phyloP scores from a whole-genome alignment of 2,888 invertebrate species.

The Eristalinus aeneus region DNA sequence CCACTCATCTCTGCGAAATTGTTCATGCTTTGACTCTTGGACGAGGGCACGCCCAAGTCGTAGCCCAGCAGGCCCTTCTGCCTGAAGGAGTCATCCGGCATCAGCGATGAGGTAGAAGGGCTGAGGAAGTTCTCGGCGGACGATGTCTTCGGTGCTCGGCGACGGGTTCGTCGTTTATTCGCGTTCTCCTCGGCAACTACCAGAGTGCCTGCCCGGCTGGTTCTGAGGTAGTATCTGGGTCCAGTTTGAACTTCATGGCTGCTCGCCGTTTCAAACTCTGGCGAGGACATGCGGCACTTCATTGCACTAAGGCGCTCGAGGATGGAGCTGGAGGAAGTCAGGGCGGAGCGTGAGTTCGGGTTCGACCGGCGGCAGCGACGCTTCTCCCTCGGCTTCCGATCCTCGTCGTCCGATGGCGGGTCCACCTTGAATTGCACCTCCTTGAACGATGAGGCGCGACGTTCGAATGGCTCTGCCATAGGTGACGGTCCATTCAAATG shows the following conservation, averaged over 20 bases:
- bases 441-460: conserved; percentile 76
- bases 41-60: conserved; percentile 38
- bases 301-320: conserved; percentile 78
- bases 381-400: conserved; percentile 75
- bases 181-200: conserved; percentile 82
- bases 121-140: conserved; percentile 74
- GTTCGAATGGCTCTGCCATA: conserved; percentile 70
- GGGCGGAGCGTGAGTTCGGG: conserved; percentile 73
- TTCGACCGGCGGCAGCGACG: conserved; percentile 78
- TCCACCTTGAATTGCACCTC: conserved; percentile 76
- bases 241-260: conserved; percentile 72
- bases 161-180: conserved; percentile 75
- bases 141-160: conserved; percentile 74
- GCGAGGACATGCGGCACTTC: conserved; percentile 78
- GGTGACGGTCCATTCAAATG: conserved; percentile 73
- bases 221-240: conserved; percentile 81
- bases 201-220: conserved; percentile 82
- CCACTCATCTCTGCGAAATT: conserved; percentile 32
- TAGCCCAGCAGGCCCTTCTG: conserved; percentile 13
- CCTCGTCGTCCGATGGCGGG: conserved; percentile 23
- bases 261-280: conserved; percentile 75
- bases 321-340: conserved; percentile 76
- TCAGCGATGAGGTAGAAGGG: conserved; percentile 54
- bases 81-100: not conserved
- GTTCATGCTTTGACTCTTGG: conserved; percentile 61